Base-by-base conservation (phyloP, 2,888 invertebrate genomes). In the Ptycholaimellus sp. region DNA sequence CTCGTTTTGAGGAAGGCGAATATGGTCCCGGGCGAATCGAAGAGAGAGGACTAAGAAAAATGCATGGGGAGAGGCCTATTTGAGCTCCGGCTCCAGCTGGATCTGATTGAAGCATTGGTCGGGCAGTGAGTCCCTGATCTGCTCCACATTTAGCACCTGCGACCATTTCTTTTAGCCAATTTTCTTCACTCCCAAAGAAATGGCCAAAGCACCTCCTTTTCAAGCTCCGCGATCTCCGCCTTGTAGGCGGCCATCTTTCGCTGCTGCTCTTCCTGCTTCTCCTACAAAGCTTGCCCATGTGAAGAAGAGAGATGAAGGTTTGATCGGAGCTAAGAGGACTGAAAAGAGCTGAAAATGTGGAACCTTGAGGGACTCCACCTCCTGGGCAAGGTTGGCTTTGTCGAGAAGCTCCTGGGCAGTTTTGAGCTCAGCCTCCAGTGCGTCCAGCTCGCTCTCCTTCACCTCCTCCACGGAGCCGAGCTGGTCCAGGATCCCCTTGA, bases 71-170 rank as follows among this genome's bases (percentile, higher is more conserved):
- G n/a, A n/a, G n/a, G n/a, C n/a, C n/a, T n/a, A n/a, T n/a, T n/a
- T n/a, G n/a, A n/a, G n/a, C n/a, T n/a, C n/a, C n/a, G n/a, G n/a
- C 57, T 82, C 81, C 28, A 81, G 65, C 43, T 72, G 71, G 36
- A 74, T 68, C 46, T 72, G 68, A 56, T 76, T 77, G 63, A 72
- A 78, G 60, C 85, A 85, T 38, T 54, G 54, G 17, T 68, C 67
- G 0, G 85, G 87, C 42, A 87, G 66, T 39, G 78, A 70, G 37
- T 72, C 70, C 2, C 74, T 67, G 48, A 87, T 83, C 36, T 72
- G 70, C 50, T 74, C 72, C 35, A 85, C 72, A 55, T 81, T 82
- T 6, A 70, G 68, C 3, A 85, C 82, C 59, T 85, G 42, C n/a
- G 45, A 42, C 9, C 5, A 19, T 20, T 27, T 11, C n/a, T n/a